These are phyloP conservation scores for Melanerpes formicivorus DNA, from an alignment of 2,113 vertebrate species.

Conservation along the genomic window DNA sequence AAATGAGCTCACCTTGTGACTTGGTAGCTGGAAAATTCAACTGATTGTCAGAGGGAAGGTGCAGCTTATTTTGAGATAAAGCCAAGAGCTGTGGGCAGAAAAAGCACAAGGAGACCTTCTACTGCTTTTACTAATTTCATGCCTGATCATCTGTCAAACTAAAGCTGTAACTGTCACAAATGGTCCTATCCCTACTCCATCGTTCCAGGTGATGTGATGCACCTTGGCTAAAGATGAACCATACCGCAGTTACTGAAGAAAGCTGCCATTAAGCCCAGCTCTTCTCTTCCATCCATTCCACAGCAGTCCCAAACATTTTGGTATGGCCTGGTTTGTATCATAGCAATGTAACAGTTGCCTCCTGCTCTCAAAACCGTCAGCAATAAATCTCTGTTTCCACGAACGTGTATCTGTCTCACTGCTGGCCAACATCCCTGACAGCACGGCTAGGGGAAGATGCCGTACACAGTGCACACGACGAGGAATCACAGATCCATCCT, in stretches of 20 bases:
- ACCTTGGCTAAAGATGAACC: slow-evolving; percentile 20
- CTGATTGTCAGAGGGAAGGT: slow-evolving; percentile 40
- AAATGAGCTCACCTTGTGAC: not conserved
- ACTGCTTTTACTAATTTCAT: not conserved
- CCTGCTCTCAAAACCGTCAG: not conserved
- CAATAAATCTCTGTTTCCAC: not conserved
- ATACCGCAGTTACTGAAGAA: not conserved
- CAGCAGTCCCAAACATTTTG: not conserved
- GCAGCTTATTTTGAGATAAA: not conserved
- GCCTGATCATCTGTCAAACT: not conserved
- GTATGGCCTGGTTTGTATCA: not conserved
- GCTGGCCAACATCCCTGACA: not conserved
- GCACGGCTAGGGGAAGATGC: not conserved
- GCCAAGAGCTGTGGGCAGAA: not conserved
- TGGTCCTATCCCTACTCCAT: not conserved
- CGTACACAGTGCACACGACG: not conserved
- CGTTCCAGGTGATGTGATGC: slow-evolving; percentile 39
- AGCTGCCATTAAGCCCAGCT: not conserved
- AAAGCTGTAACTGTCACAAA: slow-evolving; percentile 19
- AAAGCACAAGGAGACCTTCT: slow-evolving; percentile 16
- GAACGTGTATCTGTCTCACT: not conserved
- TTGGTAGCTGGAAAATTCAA: slow-evolving; percentile 48
- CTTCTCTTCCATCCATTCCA: not conserved
- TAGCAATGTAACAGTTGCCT: not conserved
- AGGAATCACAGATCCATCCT: not conserved